phyloP scores from a whole-genome alignment of 2,888 invertebrate genomes.

The Amaurobius ferox region DNA sequence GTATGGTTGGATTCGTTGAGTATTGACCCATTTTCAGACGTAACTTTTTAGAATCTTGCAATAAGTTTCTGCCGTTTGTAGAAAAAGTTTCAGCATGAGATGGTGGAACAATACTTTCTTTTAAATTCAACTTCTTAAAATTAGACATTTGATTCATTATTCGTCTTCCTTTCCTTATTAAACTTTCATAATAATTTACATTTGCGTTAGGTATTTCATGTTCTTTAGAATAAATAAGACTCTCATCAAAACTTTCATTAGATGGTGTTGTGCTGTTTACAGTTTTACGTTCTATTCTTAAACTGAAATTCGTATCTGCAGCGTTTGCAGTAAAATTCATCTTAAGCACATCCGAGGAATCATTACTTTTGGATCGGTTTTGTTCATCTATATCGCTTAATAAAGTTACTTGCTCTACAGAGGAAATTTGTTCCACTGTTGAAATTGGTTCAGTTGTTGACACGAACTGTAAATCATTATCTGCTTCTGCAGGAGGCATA shows the following conservation, averaged over 20 bases:
- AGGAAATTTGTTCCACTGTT: no score
- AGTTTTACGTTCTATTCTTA: not conserved
- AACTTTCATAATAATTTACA: not conserved
- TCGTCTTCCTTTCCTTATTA: not conserved
- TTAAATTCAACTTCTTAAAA: not conserved
- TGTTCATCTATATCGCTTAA: no score
- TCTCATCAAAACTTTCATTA: no score
- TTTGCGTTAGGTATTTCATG: not conserved
- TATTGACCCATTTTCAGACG: no score
- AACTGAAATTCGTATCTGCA: not conserved
- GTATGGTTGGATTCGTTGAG: no score
- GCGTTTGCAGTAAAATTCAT: not conserved
- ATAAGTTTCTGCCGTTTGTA: no score
- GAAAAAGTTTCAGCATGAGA: no score
- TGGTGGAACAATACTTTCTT: not conserved
- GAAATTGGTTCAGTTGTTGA: no score
- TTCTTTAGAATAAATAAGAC: not conserved
- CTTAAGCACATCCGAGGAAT: not conserved
- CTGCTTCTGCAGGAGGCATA: no score
- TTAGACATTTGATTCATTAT: not conserved
- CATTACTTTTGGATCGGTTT: not conserved
- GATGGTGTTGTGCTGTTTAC: not conserved
- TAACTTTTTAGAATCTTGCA: no score
- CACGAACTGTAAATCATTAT: no score
- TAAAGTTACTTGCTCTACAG: no score